Percentiles rank a stretch among this genome's conserved stretches.
Evolutionary conservation across 2,888 invertebrate species (phyloP).

Genomic region (Automeris io): DNA sequence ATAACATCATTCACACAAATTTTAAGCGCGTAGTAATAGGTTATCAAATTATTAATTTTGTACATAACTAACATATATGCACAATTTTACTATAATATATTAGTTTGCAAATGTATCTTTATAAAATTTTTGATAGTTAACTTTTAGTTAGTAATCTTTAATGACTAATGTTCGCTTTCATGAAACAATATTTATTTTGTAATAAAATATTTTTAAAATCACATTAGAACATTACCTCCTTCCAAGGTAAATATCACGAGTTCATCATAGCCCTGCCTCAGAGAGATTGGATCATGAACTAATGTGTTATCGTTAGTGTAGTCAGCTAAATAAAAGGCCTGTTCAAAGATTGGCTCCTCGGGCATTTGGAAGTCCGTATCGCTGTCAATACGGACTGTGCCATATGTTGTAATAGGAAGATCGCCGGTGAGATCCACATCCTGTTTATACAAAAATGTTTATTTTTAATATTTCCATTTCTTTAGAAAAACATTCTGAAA

Average conservation of each 20-base stretch:
- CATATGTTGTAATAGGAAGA: conserved; percentile 29
- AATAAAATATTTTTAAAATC: no score
- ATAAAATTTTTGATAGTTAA: no score
- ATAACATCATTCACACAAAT: no score
- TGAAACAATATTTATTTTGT: no score
- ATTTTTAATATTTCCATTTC: neutral
- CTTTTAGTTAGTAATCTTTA: no score
- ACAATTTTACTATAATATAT: no score
- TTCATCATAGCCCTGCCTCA: conserved; percentile 49
- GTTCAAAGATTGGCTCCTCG: conserved; percentile 58
- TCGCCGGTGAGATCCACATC: conserved; percentile 53
- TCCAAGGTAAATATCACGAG: conserved; percentile 43
- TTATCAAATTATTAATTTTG: no score
- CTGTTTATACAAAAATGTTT: conserved; percentile 25
- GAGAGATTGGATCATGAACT: conserved; percentile 34
- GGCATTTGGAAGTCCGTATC: conserved; percentile 54
- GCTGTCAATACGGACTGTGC: conserved; percentile 45
- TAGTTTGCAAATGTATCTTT: no score
- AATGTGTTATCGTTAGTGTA: conserved; percentile 45
- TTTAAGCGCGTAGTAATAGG: no score
- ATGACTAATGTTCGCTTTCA: no score
- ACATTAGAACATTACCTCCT: conserved; percentile 46
- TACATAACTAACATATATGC: no score
- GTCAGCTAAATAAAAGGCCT: conserved; percentile 55
- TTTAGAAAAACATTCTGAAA: no score